Conservation (phyloP, 2,797 vertebrate genomes). For the Taeniopygia guttata region DNA sequence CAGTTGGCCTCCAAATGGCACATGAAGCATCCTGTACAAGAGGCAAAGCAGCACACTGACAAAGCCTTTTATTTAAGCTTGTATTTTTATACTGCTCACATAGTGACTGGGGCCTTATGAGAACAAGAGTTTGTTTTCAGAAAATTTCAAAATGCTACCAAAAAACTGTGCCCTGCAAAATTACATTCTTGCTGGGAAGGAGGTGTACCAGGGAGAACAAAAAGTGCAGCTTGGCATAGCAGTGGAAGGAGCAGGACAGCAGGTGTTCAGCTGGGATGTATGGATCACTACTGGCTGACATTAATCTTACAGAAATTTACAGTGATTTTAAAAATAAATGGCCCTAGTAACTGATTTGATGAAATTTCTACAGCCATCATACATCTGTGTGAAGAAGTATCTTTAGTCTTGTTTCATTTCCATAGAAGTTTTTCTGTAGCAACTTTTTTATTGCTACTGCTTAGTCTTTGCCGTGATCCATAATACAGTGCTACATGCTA, state of each 20-base stretch:
- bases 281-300: background rate
- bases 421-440: slow-evolving; percentile 2
- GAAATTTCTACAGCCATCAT: background rate
- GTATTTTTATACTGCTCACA: background rate
- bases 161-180: background rate
- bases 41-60: background rate
- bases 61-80: background rate
- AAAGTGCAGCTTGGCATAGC: background rate
- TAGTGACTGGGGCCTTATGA: background rate
- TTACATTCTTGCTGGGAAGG: background rate
- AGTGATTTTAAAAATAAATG: background rate
- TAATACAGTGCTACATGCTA: slow-evolving; percentile 27
- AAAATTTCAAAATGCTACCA: background rate
- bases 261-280: background rate
- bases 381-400: background rate
- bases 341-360: background rate
- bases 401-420: slow-evolving; percentile 31
- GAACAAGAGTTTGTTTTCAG: background rate
- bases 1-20: background rate
- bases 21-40: background rate
- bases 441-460: slow-evolving; percentile 48
- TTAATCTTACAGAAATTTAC: background rate
- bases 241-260: background rate
- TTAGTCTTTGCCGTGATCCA: slow-evolving; percentile 42
- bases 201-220: background rate